These are phyloP conservation scores for Hemibagrus wyckioides DNA, from an alignment of 2,113 vertebrate genomes.

Conservation along the genomic window DNA sequence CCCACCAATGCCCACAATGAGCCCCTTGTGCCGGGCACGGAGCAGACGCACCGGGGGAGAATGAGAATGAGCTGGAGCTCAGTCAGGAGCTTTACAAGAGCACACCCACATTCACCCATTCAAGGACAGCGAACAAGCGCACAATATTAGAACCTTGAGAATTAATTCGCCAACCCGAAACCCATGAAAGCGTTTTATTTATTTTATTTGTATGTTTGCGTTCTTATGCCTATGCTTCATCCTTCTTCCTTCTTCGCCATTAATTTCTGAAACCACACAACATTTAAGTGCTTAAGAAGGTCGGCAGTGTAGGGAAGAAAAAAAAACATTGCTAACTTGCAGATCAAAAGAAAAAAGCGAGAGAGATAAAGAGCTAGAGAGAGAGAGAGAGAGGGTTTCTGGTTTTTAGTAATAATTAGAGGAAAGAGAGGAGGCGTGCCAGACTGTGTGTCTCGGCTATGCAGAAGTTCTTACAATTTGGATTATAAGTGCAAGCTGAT, in stretches of 20 bases:
- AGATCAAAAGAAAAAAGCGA: background rate
- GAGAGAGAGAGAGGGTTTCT: background rate
- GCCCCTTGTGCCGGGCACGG: conserved; percentile 51
- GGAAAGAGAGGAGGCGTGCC: background rate
- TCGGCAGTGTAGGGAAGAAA: background rate
- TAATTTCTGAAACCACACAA: background rate
- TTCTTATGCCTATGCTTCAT: background rate
- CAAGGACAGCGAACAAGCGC: conserved; percentile 11
- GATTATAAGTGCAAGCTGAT: background rate
- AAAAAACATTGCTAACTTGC: background rate
- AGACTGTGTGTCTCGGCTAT: conserved; percentile 1
- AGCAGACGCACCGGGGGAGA: conserved; percentile 42
- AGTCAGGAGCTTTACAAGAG: conserved; percentile 1
- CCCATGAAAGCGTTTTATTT: background rate
- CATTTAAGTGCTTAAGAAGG: background rate
- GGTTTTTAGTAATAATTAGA: background rate
- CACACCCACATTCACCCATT: conserved; percentile 31
- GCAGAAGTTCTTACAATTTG: background rate
- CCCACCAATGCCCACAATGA: conserved; percentile 50
- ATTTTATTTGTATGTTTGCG: background rate
- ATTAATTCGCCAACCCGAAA: conserved; percentile 25
- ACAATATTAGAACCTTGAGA: conserved; percentile 21
- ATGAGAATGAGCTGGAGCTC: conserved; percentile 52
- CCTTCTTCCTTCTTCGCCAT: background rate
- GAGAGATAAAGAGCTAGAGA: too few relatives aligned